These are phyloP conservation scores for Sturnira hondurensis DNA, from an alignment of 2,113 vertebrate species.

Conservation along the genomic window DNA sequence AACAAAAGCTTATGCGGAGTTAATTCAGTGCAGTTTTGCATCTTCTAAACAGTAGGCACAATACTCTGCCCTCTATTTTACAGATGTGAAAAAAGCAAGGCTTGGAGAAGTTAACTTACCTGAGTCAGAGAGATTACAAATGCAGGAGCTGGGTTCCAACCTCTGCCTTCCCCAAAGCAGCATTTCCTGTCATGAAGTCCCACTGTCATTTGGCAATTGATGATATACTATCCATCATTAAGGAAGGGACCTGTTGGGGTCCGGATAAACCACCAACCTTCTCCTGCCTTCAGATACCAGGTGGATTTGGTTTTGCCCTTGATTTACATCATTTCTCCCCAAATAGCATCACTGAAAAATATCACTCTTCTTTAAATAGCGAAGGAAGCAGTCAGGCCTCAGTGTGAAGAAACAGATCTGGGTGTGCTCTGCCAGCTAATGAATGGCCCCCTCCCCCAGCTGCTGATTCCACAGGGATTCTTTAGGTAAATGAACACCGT, in stretches of 20 bases:
- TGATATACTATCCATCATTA: background rate
- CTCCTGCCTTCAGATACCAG: background rate
- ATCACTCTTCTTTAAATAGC: slow-evolving; percentile 50
- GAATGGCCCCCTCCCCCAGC: background rate
- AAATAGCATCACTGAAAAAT: background rate
- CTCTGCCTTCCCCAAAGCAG: background rate
- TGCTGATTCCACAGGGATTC: background rate
- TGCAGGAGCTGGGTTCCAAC: background rate
- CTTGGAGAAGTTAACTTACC: background rate
- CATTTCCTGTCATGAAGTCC: background rate
- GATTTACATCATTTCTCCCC: background rate
- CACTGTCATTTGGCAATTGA: background rate
- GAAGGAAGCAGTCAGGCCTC: slow-evolving; percentile 34
- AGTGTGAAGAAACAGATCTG: background rate
- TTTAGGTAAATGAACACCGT: slow-evolving; percentile 64
- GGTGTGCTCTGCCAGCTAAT: background rate
- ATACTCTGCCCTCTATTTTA: background rate
- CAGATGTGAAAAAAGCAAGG: background rate
- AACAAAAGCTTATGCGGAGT: background rate
- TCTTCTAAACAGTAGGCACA: background rate
- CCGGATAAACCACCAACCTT: background rate
- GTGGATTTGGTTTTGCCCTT: background rate
- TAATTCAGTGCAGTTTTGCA: background rate
- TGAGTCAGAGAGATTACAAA: background rate
- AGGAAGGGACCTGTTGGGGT: background rate